Evolutionary conservation across 2,888 invertebrate species (phyloP).

Genomic region (Cheilosia vulpina): DNA sequence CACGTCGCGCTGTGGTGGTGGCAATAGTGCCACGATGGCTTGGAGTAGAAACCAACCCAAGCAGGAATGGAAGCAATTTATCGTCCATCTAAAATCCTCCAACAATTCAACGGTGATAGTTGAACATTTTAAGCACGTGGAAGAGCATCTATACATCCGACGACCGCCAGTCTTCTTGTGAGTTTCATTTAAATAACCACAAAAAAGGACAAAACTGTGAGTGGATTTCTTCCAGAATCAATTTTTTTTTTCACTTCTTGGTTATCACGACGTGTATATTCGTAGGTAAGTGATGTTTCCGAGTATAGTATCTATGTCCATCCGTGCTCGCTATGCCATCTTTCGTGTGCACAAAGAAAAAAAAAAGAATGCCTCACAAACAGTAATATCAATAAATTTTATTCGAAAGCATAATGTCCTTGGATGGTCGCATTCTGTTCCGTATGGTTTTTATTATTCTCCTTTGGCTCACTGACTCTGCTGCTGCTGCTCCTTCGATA

Average conservation of each 20-base stretch:
- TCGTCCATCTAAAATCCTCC: constrained; percentile 66
- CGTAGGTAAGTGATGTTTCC: constrained; percentile 69
- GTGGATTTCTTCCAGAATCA: constrained; percentile 34
- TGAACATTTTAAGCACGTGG: constrained; percentile 67
- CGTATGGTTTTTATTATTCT: constrained; percentile 69
- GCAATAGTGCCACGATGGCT: constrained; percentile 14
- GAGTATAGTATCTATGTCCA: constrained; percentile 59
- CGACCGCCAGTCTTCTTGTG: constrained; percentile 19
- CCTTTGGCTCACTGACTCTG: constrained; percentile 24
- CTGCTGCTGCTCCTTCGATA: constrained; percentile 55
- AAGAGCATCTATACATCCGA: constrained; percentile 28
- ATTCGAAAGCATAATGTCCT: constrained; percentile 75
- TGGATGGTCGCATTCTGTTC: constrained; percentile 72
- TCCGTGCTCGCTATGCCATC: constrained; percentile 59
- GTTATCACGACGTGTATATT: constrained; percentile 44
- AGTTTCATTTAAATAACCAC: constrained; percentile 61
- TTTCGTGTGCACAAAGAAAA: constrained; percentile 27
- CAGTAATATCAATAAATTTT: constrained; percentile 75
- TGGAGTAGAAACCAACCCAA: not conserved
- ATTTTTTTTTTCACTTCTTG: not conserved
- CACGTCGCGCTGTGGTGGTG: constrained; percentile 52
- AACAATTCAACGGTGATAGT: constrained; percentile 66
- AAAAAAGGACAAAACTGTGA: constrained; percentile 36
- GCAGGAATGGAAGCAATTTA: constrained; percentile 55
- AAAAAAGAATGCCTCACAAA: constrained; percentile 58